Percentiles rank a stretch among this genome's conserved stretches.
These are phyloP conservation scores for Phlogophora meticulosa DNA, from an alignment of 2,888 invertebrate genomes.

Conservation along the genomic window DNA sequence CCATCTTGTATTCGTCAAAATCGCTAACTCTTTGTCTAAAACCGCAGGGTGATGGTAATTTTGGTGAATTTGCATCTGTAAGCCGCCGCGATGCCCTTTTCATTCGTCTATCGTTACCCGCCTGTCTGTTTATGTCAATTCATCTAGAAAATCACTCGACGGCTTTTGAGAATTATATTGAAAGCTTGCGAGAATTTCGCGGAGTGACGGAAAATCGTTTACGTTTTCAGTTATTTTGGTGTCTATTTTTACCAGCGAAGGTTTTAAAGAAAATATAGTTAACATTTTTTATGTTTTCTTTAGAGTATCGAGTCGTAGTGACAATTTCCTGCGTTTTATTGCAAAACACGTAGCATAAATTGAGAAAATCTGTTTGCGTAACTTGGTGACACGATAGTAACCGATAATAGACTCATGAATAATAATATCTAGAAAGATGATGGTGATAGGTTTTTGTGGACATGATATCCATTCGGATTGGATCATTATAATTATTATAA, in stretches of 20 bases:
- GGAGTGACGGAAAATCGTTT: neutral
- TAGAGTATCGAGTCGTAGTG: too few species aligned
- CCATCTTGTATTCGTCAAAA: neutral
- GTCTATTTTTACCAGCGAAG: neutral
- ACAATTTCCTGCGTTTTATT: too few species aligned
- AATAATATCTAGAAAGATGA: too few species aligned
- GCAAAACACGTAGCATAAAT: too few species aligned
- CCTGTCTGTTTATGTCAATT: slow-evolving; percentile 18
- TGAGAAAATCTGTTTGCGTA: too few species aligned
- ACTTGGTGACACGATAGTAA: too few species aligned
- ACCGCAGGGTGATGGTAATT: slow-evolving; percentile 17
- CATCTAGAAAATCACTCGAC: slow-evolving; percentile 31
- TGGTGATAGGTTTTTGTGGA: too few species aligned
- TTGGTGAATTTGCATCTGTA: slow-evolving; percentile 36
- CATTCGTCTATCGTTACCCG: slow-evolving; percentile 22
- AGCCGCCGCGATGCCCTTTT: slow-evolving; percentile 19
- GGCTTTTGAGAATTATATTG: slow-evolving; percentile 13
- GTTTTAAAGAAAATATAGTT: neutral
- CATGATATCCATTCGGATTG: too few species aligned
- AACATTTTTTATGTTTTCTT: neutral
- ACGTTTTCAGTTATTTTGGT: slow-evolving; percentile 1
- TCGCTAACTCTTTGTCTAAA: slow-evolving; percentile 13
- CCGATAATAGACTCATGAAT: too few species aligned
- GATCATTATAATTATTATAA: too few species aligned
- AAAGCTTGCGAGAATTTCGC: neutral